Base-by-base conservation (phyloP, 2,888 invertebrate species). In the Omphaloscelis lunosa region DNA sequence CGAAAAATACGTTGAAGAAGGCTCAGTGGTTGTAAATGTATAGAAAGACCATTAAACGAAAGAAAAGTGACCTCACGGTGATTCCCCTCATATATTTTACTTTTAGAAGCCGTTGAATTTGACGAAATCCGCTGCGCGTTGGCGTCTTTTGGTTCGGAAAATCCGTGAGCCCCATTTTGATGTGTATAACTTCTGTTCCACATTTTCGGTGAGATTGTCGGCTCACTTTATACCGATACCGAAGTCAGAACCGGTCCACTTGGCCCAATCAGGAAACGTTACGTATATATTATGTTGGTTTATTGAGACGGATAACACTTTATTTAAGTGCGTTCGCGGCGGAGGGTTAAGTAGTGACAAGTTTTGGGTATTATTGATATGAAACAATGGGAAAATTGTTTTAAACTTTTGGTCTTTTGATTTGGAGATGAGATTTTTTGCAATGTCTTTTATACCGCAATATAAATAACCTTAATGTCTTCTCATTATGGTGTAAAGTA, bases 251-350 rank as follows among this genome's bases (percentile, higher is more conserved):
- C 91, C 89, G 88, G 91, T 90, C 80, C 82, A 85, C 81, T 86
- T 88, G 85, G 85, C 85, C 85, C 85, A 89, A 90, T 86, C 84
- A 90, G 90, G 90, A 90, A 90, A 88, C 88, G 85, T 86, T 86
- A 79, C 83, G 76, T 85, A 82, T 76, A 82, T 66, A 79, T 77
- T 72, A 69, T 77, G 84, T 87, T 86, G 83, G 86, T 88, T 88
- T 84, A 86, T 82, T 81, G 79, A 80, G 73, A 78, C 73, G 78
- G 87, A 72, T 74, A 86, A 86, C 84, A 84, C 75, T 81, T 82
- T 83, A 77, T 83, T 86, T 88, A 82, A 86, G 82, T 86, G 86
- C 79, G 75, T 70, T 61, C 75, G 74, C 72, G 69, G 82, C 62
- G 62, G 59, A 70, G 78, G 70, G 77, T 84, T 76, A 76, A 73